Evolutionary conservation across 2,888 invertebrate species (phyloP).

Genomic region (Drosophila cyrtoloma): DNA sequence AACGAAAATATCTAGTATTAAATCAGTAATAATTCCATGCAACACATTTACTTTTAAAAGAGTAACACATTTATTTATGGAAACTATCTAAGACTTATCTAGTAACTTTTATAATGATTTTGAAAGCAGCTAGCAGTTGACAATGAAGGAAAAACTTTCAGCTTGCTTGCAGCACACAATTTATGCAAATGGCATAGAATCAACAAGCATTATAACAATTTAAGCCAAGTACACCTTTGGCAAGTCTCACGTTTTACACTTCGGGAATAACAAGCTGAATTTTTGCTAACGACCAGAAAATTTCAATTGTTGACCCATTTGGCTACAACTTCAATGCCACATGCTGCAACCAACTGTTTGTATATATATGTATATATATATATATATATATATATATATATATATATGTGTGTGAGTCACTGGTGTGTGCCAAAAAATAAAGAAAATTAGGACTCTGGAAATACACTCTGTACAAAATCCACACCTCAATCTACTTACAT

Average conservation of each 20-base stretch:
- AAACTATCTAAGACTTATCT: not conserved
- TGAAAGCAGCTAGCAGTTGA: not conserved
- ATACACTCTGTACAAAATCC: constrained; percentile 5
- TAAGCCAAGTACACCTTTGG: constrained; percentile 3
- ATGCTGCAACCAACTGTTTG: constrained; percentile 11
- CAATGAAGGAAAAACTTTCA: not conserved
- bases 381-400: not conserved
- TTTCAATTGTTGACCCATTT: constrained; percentile 66
- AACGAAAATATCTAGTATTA: not conserved
- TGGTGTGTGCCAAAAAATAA: constrained; percentile 34
- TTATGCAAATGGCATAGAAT: constrained; percentile 14
- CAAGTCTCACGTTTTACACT: constrained; percentile 10
- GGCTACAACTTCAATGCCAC: constrained; percentile 57
- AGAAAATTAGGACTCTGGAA: constrained; percentile 4
- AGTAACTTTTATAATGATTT: not conserved
- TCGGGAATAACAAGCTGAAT: constrained; percentile 32
- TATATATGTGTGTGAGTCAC: not conserved
- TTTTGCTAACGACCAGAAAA: constrained; percentile 31
- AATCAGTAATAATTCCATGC: not conserved
- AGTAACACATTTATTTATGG: not conserved
- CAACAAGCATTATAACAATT: constrained; percentile 10
- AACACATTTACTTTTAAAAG: not conserved
- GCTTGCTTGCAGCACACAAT: constrained; percentile 11
- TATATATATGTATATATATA: not conserved
- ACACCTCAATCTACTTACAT: constrained; percentile 27